Evolutionary conservation across 1,140 invertebrate genomes (phyloP).

Genomic region (Diprion similis): DNA sequence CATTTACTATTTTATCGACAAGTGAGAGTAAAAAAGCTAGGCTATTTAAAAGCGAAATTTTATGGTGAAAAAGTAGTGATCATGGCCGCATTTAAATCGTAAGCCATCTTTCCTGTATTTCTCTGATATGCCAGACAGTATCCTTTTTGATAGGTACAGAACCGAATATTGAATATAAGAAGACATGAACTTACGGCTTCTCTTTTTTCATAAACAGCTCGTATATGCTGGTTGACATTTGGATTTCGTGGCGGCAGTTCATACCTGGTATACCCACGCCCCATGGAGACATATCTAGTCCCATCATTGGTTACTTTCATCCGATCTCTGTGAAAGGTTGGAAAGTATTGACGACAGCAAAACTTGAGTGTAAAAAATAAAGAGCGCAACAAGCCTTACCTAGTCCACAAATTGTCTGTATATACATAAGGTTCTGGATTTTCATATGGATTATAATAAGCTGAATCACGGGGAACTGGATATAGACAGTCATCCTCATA

Average conservation of each 20-base stretch:
- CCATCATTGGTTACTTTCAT: conserved; percentile 35
- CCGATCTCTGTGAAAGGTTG: conserved; percentile 1
- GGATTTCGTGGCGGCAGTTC: conserved; percentile 39
- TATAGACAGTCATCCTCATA: conserved; percentile 34
- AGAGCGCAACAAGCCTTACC: conserved; percentile 25
- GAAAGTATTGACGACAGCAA: neutral
- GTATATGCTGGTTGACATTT: conserved; percentile 30
- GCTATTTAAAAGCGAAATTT: too few species aligned
- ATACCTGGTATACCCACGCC: conserved; percentile 49
- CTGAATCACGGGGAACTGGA: conserved; percentile 26
- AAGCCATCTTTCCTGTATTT: too few species aligned
- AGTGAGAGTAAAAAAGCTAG: too few species aligned
- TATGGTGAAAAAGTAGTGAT: too few species aligned
- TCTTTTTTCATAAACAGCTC: conserved; percentile 41
- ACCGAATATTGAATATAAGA: conserved; percentile 8
- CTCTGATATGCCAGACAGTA: too few species aligned
- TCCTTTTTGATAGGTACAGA: conserved; percentile 9
- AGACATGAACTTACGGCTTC: conserved; percentile 29
- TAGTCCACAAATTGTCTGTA: conserved; percentile 50
- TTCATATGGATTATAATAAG: conserved; percentile 41
- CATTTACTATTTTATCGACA: too few species aligned
- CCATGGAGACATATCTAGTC: conserved; percentile 44
- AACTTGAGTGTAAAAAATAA: conserved; percentile 13
- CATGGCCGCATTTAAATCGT: too few species aligned
- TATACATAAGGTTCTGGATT: conserved; percentile 32